Conservation (phyloP, 2,888 invertebrate genomes). For the Timema podura region DNA sequence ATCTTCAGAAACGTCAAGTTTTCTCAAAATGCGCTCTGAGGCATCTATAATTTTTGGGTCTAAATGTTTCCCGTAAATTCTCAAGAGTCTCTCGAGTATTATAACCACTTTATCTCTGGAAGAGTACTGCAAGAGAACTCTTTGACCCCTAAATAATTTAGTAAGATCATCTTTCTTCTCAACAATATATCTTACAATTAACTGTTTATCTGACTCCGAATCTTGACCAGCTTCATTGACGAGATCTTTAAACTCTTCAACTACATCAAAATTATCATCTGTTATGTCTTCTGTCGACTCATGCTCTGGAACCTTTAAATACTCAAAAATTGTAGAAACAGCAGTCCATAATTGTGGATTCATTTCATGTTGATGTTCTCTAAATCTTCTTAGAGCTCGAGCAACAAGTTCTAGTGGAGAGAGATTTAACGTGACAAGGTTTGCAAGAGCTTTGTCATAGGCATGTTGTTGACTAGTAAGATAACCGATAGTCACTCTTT, state of each 20-base stretch:
- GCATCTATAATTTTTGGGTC: constrained; percentile 15
- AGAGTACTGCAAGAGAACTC: constrained; percentile 18
- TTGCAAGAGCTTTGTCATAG: constrained; percentile 20
- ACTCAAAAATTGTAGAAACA: constrained; percentile 17
- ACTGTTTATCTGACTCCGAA: constrained; percentile 3
- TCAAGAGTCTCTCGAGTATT: constrained; percentile 13
- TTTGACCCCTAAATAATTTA: constrained; percentile 14
- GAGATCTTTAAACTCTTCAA: constrained; percentile 22
- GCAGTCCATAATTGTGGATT: constrained; percentile 19
- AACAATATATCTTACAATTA: constrained; percentile 18
- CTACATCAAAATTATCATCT: constrained; percentile 17
- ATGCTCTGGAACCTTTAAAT: constrained; percentile 18
- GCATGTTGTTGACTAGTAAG: constrained; percentile 7
- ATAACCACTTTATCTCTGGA: constrained; percentile 21
- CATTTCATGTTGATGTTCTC: constrained; percentile 21
- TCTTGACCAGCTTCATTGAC: constrained; percentile 18
- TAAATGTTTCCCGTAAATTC: constrained; percentile 11
- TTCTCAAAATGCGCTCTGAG: constrained; percentile 13
- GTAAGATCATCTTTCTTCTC: constrained; percentile 20
- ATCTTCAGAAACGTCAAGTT: constrained; percentile 3
- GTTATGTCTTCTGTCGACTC: constrained; percentile 18
- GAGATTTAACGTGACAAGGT: constrained; percentile 10
- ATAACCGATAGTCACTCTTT: constrained; percentile 3
- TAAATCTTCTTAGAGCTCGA: constrained; percentile 17
- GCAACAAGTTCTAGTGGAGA: constrained; percentile 17